These are phyloP conservation scores for Choristoneura rosaceana DNA, from an alignment of 2,888 invertebrate genomes.

Conservation along the genomic window DNA sequence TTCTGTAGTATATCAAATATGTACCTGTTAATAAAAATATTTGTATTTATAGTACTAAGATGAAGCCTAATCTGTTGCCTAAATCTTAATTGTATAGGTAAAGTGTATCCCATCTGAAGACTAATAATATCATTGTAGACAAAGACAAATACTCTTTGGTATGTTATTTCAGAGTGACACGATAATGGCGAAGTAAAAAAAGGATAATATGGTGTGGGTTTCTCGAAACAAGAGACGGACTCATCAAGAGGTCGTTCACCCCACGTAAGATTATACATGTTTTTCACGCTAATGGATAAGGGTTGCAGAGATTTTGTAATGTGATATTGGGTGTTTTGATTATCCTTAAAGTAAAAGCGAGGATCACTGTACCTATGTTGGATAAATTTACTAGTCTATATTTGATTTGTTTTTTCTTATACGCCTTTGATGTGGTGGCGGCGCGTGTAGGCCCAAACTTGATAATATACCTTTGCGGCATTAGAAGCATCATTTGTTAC, in stretches of 20 bases:
- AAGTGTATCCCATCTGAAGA: background rate
- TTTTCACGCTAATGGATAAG: conserved; percentile 47
- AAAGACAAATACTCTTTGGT: conserved; percentile 30
- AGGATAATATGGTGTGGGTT: conserved; percentile 23
- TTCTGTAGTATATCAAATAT: too few species aligned
- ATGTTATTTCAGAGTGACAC: conserved; percentile 21
- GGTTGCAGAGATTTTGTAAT: conserved; percentile 37
- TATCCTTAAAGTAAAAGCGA: conserved; percentile 1
- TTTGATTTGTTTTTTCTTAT: background rate
- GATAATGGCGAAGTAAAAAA: conserved; percentile 27
- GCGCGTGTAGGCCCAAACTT: background rate
- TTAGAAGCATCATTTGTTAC: background rate
- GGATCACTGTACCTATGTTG: background rate
- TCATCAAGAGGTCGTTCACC: conserved; percentile 48
- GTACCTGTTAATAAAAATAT: too few species aligned
- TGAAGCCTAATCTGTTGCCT: background rate
- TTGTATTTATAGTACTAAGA: too few species aligned
- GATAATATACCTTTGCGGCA: background rate
- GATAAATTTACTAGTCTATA: background rate
- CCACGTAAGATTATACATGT: conserved; percentile 53
- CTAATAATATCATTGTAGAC: conserved; percentile 20
- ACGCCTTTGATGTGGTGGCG: background rate
- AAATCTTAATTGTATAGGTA: background rate
- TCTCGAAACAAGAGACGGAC: conserved; percentile 24
- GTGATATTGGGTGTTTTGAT: conserved; percentile 36